These are phyloP conservation scores for Aldabrachelys gigantea DNA, from an alignment of 2,113 vertebrate genomes.

Conservation along the genomic window DNA sequence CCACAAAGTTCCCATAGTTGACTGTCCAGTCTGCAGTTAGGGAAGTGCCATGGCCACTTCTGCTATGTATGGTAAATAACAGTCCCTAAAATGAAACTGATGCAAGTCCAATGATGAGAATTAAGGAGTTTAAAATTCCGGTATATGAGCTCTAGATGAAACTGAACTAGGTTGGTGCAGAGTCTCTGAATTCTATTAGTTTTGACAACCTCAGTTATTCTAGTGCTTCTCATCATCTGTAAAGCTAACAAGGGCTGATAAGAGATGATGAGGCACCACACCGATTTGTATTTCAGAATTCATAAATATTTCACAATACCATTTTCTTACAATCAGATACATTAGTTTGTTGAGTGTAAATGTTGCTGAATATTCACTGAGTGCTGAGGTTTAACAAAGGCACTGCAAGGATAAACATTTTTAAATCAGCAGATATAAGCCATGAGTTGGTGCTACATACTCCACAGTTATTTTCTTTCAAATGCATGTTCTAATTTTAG, in stretches of 20 bases:
- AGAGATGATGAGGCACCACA: conserved; percentile 74
- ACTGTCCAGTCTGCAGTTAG: background rate
- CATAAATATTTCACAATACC: conserved; percentile 78
- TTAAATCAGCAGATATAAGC: conserved; percentile 39
- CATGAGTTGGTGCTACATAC: background rate
- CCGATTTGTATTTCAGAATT: conserved; percentile 79
- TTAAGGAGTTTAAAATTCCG: conserved; percentile 66
- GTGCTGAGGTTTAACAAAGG: conserved; percentile 69
- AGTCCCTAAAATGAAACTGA: background rate
- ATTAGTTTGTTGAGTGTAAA: conserved; percentile 71
- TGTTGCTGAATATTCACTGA: conserved; percentile 61
- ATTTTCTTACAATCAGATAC: conserved; percentile 80
- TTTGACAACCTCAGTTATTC: conserved; percentile 78
- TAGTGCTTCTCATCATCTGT: conserved; percentile 73
- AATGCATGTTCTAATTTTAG: conserved; percentile 68
- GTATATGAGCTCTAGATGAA: conserved; percentile 34
- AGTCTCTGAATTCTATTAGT: conserved; percentile 75
- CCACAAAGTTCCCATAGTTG: background rate
- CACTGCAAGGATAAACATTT: conserved; percentile 63
- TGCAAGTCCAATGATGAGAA: conserved; percentile 15
- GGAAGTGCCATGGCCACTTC: background rate
- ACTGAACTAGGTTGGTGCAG: conserved; percentile 24
- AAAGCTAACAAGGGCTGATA: conserved; percentile 80
- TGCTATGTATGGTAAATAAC: background rate
- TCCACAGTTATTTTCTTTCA: conserved; percentile 58